Conservation (phyloP, 1,140 invertebrate genomes). For the Mercenaria mercenaria region DNA sequence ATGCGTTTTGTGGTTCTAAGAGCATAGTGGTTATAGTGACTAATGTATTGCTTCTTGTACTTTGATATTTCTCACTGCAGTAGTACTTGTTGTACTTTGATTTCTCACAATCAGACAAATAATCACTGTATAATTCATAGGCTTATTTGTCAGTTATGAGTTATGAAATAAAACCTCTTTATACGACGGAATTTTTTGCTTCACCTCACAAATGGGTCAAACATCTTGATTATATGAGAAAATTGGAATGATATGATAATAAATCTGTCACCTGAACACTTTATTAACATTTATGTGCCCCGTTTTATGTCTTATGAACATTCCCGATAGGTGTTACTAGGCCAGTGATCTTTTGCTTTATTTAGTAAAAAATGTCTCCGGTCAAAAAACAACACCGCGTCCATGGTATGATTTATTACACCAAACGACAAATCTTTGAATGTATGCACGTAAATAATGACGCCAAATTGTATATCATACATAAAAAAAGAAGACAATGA, state of each 20-base stretch:
- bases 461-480: background rate
- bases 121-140: background rate
- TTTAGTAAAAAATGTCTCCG: background rate
- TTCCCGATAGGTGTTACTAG: conserved; percentile 13
- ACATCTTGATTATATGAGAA: conserved; percentile 6
- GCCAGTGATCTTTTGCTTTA: background rate
- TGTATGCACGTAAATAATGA: background rate
- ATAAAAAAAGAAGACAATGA: too few relatives aligned
- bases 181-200: background rate
- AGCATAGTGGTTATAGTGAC: too few relatives aligned
- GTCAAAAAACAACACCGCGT: background rate
- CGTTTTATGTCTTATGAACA: background rate
- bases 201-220: background rate
- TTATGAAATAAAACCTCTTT: background rate
- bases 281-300: conserved; percentile 8
- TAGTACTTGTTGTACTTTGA: too few relatives aligned
- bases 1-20: too few relatives aligned
- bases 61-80: too few relatives aligned
- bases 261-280: background rate
- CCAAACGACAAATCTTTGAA: background rate
- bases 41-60: too few relatives aligned
- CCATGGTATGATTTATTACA: background rate
- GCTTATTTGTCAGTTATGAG: background rate
- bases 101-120: background rate
- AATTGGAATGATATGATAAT: background rate